Evolutionary conservation across 2,888 invertebrate species (phyloP).

Genomic region (Amiota mariae): DNA sequence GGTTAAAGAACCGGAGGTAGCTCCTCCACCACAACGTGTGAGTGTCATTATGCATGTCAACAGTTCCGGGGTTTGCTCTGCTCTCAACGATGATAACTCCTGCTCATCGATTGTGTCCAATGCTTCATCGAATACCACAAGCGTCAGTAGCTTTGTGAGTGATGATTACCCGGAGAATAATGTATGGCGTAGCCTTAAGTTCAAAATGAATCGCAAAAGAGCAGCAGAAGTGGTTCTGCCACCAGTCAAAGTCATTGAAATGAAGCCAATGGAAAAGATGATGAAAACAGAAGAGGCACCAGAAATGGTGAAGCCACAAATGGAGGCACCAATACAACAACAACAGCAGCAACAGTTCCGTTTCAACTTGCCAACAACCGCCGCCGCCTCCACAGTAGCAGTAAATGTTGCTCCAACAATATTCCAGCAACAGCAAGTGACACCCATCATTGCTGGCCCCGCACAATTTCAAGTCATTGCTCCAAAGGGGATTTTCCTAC

Average conservation of each 20-base stretch:
- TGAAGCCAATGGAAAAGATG: background rate
- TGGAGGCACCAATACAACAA: slow-evolving; percentile 29
- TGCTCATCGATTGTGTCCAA: slow-evolving; percentile 47
- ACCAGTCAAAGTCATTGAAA: slow-evolving; percentile 8
- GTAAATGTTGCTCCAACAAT: background rate
- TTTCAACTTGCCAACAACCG: slow-evolving; percentile 44
- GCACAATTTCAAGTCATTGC: slow-evolving; percentile 71
- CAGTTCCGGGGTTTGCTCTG: slow-evolving; percentile 83
- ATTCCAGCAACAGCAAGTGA: slow-evolving; percentile 16
- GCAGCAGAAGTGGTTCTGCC: slow-evolving; percentile 52
- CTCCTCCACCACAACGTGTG: slow-evolving; percentile 72
- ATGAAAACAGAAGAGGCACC: slow-evolving; percentile 17
- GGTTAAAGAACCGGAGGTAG: slow-evolving; percentile 41
- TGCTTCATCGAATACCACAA: slow-evolving; percentile 41
- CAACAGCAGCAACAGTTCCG: slow-evolving; percentile 45
- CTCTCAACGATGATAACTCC: slow-evolving; percentile 52
- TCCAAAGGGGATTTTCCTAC: slow-evolving; percentile 59
- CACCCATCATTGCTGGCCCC: background rate
- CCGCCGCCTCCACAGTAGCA: slow-evolving; percentile 10
- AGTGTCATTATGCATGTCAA: slow-evolving; percentile 92
- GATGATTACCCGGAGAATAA: slow-evolving; percentile 69
- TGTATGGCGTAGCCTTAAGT: slow-evolving; percentile 72
- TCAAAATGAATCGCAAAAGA: slow-evolving; percentile 72
- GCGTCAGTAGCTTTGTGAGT: slow-evolving; percentile 36
- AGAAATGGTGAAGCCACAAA: slow-evolving; percentile 2